phyloP scores from a whole-genome alignment of 1,140 invertebrate species.

The Eurosta solidaginis region DNA sequence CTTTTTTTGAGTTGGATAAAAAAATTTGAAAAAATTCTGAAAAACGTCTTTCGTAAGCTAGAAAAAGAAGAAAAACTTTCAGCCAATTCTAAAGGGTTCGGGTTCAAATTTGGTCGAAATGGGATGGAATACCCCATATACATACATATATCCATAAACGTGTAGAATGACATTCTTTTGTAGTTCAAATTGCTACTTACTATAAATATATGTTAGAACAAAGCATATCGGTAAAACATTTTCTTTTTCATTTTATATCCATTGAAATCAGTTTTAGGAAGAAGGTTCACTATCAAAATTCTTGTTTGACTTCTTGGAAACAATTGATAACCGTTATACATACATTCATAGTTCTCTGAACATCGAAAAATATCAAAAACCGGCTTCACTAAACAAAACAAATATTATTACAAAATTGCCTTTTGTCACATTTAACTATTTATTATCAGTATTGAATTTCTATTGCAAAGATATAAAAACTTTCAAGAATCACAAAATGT shows the following conservation, averaged over 20 bases:
- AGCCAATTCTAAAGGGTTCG: too few species aligned
- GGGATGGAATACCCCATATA: too few species aligned
- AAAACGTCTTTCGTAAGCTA: too few species aligned
- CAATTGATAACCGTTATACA: constrained; percentile 3
- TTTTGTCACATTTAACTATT: constrained; percentile 7
- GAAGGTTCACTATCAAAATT: neutral
- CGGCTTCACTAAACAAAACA: neutral
- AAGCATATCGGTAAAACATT: constrained; percentile 13
- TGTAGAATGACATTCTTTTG: too few species aligned
- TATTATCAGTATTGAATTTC: neutral
- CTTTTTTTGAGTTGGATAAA: too few species aligned
- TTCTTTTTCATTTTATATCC: neutral
- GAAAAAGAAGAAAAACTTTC: too few species aligned
- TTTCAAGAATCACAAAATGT: neutral
- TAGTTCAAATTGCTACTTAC: too few species aligned
- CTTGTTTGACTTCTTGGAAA: neutral
- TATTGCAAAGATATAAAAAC: neutral
- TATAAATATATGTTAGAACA: neutral
- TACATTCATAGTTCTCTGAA: neutral
- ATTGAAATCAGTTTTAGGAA: neutral
- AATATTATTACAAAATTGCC: neutral
- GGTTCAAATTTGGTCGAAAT: too few species aligned
- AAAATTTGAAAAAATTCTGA: too few species aligned
- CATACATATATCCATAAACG: too few species aligned
- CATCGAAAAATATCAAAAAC: neutral